A percentile compares a stretch with the other conserved stretches of the same genome.
Evolutionary conservation across 2,797 vertebrate genomes (phyloP).

Genomic region (Odontamblyopus rebecca): DNA sequence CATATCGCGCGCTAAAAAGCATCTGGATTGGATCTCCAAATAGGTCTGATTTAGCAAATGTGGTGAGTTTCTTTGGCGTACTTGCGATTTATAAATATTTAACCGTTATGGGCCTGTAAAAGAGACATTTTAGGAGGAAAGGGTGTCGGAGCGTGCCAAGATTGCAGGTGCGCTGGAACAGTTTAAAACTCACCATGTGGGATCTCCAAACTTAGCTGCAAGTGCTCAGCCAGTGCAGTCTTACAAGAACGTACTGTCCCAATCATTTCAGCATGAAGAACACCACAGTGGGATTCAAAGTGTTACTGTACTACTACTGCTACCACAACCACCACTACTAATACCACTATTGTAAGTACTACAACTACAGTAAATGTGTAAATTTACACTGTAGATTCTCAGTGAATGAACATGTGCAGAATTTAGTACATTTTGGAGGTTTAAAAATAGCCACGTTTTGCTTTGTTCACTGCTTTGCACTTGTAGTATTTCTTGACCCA

Average conservation of each 20-base stretch:
- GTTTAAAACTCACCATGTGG: slow-evolving; percentile 20
- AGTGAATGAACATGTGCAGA: no score
- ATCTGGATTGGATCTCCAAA: slow-evolving; percentile 70
- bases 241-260: neutral
- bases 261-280: slow-evolving; percentile 13
- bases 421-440: no score
- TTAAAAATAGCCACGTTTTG: no score
- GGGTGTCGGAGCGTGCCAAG: slow-evolving; percentile 36
- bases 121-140: slow-evolving; percentile 46
- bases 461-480: no score
- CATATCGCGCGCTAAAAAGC: slow-evolving; percentile 48
- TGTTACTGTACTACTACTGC: no score
- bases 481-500: no score
- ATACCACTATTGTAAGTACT: no score
- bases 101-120: slow-evolving; percentile 50
- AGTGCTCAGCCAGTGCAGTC: neutral
- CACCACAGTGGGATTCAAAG: no score
- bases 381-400: no score
- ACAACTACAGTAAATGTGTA: no score
- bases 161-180: slow-evolving; percentile 59
- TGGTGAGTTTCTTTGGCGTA: slow-evolving; percentile 62
- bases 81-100: slow-evolving; percentile 69
- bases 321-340: no score
- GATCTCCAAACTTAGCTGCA: slow-evolving; percentile 4
- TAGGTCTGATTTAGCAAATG: slow-evolving; percentile 66